Evolutionary conservation across 2,113 vertebrate genomes (phyloP), one percentile per base, ranked within the genome.

Genomic region (Dascyllus trimaculatus): DNA sequence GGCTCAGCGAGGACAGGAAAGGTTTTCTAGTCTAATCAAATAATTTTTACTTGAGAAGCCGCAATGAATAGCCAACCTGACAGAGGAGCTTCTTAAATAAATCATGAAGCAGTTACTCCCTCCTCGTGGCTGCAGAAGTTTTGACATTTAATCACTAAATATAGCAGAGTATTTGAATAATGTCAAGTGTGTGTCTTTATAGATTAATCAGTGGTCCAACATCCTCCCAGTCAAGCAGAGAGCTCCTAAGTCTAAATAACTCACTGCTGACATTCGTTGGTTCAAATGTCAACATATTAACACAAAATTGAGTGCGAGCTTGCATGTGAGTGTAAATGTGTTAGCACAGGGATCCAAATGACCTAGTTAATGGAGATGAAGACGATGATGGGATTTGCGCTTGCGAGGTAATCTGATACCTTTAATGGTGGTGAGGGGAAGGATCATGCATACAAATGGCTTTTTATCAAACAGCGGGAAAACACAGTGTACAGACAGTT

Each of bases 61-160:
- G n/a, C 60, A 49, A 64, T 53, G 59, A 85, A 84, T 32, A 46
- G 51, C 54, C 51, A 57, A 69, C 43, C 45, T 85, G 66, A 84
- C 43, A 69, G 59, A 65, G 57, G 52, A 45, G 53, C 26, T 59
- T 26, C 59, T 75, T 73, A 61, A 77, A 82, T 81, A 81, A 84
- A 84, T 81, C 71, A 85, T 48, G 35, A 71, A 63, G 75, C 43
- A 60, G 60, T 82, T 77, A 54, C 49, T 76, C 46, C 46, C 65
- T 52, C 40, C 43, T 52, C 0, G 6, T 21, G 58, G 53, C 77
- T 56, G 70, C 48, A 62, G 46, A 74, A 35, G 71, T 75, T 87
- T 81, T 90, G 85, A 87, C 81, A 91, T 92, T 90, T 85, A 86
- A 90, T 82, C 86, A 72, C 64, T 86, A 79, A 85, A 86, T 81